phyloP scores from a whole-genome alignment of 2,797 vertebrate species.

The Pogonophryne albipinna region DNA sequence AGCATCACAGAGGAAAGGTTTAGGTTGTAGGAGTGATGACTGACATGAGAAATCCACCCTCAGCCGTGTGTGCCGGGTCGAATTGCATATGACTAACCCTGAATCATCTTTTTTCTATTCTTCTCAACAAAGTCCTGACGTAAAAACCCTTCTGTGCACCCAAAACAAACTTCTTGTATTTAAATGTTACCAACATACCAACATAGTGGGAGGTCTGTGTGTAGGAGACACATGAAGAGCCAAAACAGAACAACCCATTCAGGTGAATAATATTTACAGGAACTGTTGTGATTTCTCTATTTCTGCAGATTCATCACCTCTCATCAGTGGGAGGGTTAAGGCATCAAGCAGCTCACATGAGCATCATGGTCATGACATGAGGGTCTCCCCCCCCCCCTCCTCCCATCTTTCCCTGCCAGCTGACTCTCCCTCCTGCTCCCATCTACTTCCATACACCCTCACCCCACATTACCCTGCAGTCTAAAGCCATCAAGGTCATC shows the following conservation, averaged over 20 bases:
- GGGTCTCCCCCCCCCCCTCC: conserved; percentile 41
- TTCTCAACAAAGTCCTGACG: conserved; percentile 63
- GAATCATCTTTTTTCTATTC: conserved; percentile 78
- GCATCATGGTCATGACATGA: conserved; percentile 49
- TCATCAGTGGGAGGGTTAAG: neutral
- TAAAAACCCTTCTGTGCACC: conserved; percentile 46
- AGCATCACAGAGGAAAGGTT: conserved; percentile 62
- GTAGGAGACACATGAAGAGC: neutral
- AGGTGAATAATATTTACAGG: neutral
- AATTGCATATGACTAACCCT: conserved; percentile 78
- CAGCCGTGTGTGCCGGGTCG: conserved; percentile 66
- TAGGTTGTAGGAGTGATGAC: conserved; percentile 79
- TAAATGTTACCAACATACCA: conserved; percentile 16
- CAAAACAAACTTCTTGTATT: conserved; percentile 35
- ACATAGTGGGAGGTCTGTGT: conserved; percentile 43
- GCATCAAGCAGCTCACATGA: conserved; percentile 43
- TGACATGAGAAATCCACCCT: conserved; percentile 75
- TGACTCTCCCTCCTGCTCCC: conserved; percentile 51
- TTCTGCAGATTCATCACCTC: neutral
- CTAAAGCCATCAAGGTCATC: conserved; percentile 82
- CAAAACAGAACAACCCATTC: conserved; percentile 21
- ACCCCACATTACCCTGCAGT: conserved; percentile 55
- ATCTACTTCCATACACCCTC: conserved; percentile 38
- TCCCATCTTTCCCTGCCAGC: conserved; percentile 65
- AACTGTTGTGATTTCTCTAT: conserved; percentile 9